phyloP scores from a whole-genome alignment of 2,113 vertebrate species.

The Poeciliopsis turrubarensis region DNA sequence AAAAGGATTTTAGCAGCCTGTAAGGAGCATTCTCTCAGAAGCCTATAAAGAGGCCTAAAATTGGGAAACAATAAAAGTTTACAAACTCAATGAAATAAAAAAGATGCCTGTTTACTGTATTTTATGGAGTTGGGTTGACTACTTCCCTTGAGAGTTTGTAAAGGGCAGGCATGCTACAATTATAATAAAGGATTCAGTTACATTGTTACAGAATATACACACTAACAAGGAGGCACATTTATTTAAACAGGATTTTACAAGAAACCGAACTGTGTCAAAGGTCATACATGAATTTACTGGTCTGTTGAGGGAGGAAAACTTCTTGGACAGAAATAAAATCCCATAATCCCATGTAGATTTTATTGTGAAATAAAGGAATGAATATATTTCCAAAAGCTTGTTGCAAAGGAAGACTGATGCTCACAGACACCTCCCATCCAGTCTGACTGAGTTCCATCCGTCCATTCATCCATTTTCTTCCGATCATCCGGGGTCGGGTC shows the following conservation, averaged over 20 bases:
- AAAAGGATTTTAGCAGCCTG: too few relatives aligned
- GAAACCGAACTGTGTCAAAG: not conserved
- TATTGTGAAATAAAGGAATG: not conserved
- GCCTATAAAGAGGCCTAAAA: too few relatives aligned
- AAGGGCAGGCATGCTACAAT: slow-evolving; percentile 8
- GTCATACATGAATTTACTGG: not conserved
- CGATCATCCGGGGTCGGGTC: too few relatives aligned
- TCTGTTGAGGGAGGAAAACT: not conserved
- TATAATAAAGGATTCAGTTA: not conserved
- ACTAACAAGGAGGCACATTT: not conserved
- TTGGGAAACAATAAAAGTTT: not conserved
- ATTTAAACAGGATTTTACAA: not conserved
- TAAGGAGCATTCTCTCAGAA: too few relatives aligned
- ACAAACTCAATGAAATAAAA: not conserved
- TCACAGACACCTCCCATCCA: too few relatives aligned
- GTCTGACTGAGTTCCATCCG: too few relatives aligned
- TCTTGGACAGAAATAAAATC: not conserved
- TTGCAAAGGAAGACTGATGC: not conserved
- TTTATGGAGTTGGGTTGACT: not conserved
- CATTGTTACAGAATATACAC: not conserved
- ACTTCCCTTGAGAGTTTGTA: slow-evolving; percentile 2
- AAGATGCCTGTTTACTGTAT: not conserved
- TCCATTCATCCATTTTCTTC: too few relatives aligned
- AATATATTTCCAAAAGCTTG: not conserved
- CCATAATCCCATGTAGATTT: not conserved